Evolutionary conservation across 2,888 invertebrate species (phyloP).

Genomic region (Venustoraphidia nigricollis): DNA sequence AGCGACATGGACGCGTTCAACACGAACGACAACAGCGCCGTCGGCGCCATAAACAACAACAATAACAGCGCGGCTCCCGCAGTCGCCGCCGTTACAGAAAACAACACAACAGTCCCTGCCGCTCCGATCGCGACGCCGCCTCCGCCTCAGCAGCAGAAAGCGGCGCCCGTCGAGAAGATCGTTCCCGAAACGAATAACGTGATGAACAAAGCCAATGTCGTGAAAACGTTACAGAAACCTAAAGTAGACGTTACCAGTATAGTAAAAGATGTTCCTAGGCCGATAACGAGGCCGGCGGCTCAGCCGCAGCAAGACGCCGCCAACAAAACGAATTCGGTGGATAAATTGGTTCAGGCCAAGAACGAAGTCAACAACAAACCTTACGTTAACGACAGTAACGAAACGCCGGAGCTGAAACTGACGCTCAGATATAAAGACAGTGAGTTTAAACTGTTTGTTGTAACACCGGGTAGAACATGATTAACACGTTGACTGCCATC

Average conservation of each 20-base stretch:
- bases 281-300: slow-evolving; percentile 6
- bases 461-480: too few relatives aligned
- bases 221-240: slow-evolving; percentile 14
- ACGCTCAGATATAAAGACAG: slow-evolving; percentile 25
- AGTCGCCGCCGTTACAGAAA: background rate
- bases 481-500: too few relatives aligned
- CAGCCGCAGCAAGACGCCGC: background rate
- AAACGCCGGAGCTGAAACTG: slow-evolving; percentile 11
- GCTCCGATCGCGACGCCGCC: background rate
- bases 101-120: background rate
- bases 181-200: background rate
- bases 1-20: slow-evolving; percentile 44
- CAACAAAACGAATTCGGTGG: slow-evolving; percentile 20
- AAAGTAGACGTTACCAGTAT: slow-evolving; percentile 24
- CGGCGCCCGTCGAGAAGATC: too few relatives aligned
- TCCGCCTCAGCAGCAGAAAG: background rate
- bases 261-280: slow-evolving; percentile 23
- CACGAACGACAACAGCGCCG: slow-evolving; percentile 15
- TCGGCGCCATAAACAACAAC: slow-evolving; percentile 9
- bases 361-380: slow-evolving; percentile 25
- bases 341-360: slow-evolving; percentile 25
- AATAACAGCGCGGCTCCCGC: background rate
- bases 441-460: slow-evolving; percentile 13
- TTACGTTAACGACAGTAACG: slow-evolving; percentile 11
- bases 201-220: slow-evolving; percentile 6